Conservation (phyloP, 2,113 vertebrate species). For the Strigops habroptila region DNA sequence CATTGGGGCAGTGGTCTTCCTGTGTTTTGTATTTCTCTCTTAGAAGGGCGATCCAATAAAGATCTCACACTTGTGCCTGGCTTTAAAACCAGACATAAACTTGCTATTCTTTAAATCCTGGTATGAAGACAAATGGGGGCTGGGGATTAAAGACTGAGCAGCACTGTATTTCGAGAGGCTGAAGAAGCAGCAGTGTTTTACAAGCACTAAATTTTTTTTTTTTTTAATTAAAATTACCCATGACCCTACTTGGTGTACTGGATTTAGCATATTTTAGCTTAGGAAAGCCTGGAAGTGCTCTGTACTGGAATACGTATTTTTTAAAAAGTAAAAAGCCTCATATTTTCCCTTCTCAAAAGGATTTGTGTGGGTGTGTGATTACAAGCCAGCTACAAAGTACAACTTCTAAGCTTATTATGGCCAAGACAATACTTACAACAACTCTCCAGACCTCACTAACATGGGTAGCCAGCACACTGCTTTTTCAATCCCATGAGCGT, state of each 20-base stretch:
- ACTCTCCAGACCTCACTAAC: not conserved
- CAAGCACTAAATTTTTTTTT: not conserved
- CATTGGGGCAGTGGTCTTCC: not conserved
- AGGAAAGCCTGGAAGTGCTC: not conserved
- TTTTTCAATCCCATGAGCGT: fast-evolving
- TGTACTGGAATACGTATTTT: not conserved
- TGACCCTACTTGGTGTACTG: not conserved
- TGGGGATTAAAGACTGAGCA: not conserved
- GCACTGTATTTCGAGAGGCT: not conserved
- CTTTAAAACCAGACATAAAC: not conserved
- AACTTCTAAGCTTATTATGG: not conserved
- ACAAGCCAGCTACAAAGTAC: not conserved
- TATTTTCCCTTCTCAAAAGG: not conserved
- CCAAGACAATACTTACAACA: not conserved
- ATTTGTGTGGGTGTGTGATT: not conserved
- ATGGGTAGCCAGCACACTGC: fast-evolving
- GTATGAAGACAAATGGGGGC: not conserved
- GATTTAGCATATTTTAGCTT: not conserved
- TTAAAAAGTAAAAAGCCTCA: not conserved
- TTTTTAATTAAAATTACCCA: not conserved
- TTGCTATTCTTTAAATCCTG: not conserved
- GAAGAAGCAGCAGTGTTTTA: not conserved
- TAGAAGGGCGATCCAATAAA: not conserved
- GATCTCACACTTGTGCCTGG: not conserved
- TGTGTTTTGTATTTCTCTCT: not conserved